phyloP scores from a whole-genome alignment of 1,140 invertebrate genomes.

The Polypedilum vanderplanki region DNA sequence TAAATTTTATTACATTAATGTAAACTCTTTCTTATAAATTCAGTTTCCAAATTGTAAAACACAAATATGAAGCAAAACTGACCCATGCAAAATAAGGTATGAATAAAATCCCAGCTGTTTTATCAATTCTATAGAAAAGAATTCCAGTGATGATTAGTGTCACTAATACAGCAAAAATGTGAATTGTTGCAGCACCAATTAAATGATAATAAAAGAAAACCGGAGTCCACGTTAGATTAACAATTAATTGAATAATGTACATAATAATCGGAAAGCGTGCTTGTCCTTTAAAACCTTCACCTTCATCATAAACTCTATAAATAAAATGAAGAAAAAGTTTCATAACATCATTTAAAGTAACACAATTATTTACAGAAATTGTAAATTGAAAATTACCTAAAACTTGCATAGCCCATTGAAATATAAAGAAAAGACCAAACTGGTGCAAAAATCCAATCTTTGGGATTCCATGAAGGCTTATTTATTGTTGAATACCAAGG shows the following conservation, averaged over 20 bases:
- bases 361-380: no score
- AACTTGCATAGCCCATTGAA: conserved; percentile 80
- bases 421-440: conserved; percentile 75
- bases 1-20: not conserved
- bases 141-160: conserved; percentile 41
- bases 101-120: conserved; percentile 62
- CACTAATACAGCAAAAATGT: conserved; percentile 32
- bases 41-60: conserved; percentile 51
- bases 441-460: conserved; percentile 57
- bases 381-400: conserved; percentile 39
- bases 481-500: not conserved
- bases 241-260: conserved; percentile 65
- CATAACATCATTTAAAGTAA: no score
- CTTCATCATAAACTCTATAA: conserved; percentile 70
- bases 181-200: conserved; percentile 59
- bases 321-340: no score
- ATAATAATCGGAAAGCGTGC: conserved; percentile 59
- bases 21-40: not conserved
- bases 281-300: conserved; percentile 56
- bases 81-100: conserved; percentile 74
- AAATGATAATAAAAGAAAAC: conserved; percentile 73
- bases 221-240: conserved; percentile 84
- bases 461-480: not conserved
- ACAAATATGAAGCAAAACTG: conserved; percentile 58
- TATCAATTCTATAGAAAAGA: conserved; percentile 61